Base-by-base conservation (phyloP, 2,113 vertebrate species). In the Formicarius rufipectus region DNA sequence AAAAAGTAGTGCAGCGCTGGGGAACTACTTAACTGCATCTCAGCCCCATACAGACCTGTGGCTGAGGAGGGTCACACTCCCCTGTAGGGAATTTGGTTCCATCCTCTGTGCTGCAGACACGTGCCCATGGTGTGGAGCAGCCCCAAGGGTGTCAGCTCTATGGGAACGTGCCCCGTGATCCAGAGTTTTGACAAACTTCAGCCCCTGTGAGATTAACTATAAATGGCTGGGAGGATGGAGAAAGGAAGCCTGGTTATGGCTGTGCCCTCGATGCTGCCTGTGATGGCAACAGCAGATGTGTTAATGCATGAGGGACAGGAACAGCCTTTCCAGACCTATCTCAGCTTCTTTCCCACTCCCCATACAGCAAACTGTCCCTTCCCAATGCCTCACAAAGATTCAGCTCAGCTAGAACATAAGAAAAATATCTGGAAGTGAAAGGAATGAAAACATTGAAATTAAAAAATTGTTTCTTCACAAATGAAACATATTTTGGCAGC, bases 1-100 rank as follows among this genome's bases (percentile, higher is more conserved):
- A 71, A 81, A 68, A 94, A 73, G 56, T 86, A 64, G 47, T 21
- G 53, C 83, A 52, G 85, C 82, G 82, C 47, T 88, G 91, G 47
- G n/a, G 63, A 94, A 30, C 39, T 74, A 4, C 85, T 96, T 73
- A 37, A 17, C 79, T 64, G 67, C 6, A 7, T 52, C 64, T 67
- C 42, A 59, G 79, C 44, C 35, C 81, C 56, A 3, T 27, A 33
- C 42, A 0, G 1, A 68, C 35, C 55, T 14, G 33, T 50, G 68
- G 30, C 63, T 81, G 75, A 47, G 84, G 79, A 80, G 44, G 14
- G 59, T 39, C 16, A 9, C 88, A 68, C 37, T n/a, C 39, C 67
- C 14, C 39, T 1, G 0, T 4, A 67, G 75, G n/a, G 50, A 53
- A 10, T 31, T 10, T 0, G 0, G 40, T 19, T 59, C 52, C 24